A percentile compares a stretch with the other conserved stretches of the same genome.
These are phyloP conservation scores for Colistium nudipinnis DNA, from an alignment of 2,113 vertebrate species.

Conservation along the genomic window DNA sequence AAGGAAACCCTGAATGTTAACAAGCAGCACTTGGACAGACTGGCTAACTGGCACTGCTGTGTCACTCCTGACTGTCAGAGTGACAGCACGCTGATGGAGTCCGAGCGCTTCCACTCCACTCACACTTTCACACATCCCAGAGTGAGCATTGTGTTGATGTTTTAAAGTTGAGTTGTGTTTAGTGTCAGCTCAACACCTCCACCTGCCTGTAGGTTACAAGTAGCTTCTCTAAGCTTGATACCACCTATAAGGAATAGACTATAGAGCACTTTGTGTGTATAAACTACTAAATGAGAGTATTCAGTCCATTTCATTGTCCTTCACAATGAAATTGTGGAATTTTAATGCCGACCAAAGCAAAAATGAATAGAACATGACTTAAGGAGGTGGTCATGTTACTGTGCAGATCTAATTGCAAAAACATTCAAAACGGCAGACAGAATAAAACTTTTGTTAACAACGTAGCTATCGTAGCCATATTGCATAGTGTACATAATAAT, in stretches of 20 bases:
- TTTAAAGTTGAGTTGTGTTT: not conserved
- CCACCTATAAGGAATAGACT: not conserved
- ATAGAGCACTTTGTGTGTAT: not conserved
- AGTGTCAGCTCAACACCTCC: constrained; percentile 52
- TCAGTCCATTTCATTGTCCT: too few species aligned
- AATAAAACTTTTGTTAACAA: too few species aligned
- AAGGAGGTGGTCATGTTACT: too few species aligned
- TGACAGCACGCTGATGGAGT: too few species aligned
- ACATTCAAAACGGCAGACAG: too few species aligned
- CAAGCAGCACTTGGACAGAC: not conserved
- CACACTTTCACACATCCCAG: not conserved
- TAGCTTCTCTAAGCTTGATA: not conserved
- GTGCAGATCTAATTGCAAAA: too few species aligned
- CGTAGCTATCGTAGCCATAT: too few species aligned
- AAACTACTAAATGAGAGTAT: too few species aligned
- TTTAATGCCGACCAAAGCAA: too few species aligned
- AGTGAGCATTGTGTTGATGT: not conserved
- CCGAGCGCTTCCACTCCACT: not conserved
- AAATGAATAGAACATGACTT: too few species aligned
- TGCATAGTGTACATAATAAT: too few species aligned
- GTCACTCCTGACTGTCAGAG: constrained; percentile 10
- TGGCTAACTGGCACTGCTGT: not conserved
- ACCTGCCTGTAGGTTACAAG: constrained; percentile 52
- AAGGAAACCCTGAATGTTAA: constrained; percentile 37
- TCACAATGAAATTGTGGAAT: too few species aligned